These are phyloP conservation scores for Pristionchus exspectatus DNA, from an alignment of 2,888 invertebrate genomes.

Conservation along the genomic window DNA sequence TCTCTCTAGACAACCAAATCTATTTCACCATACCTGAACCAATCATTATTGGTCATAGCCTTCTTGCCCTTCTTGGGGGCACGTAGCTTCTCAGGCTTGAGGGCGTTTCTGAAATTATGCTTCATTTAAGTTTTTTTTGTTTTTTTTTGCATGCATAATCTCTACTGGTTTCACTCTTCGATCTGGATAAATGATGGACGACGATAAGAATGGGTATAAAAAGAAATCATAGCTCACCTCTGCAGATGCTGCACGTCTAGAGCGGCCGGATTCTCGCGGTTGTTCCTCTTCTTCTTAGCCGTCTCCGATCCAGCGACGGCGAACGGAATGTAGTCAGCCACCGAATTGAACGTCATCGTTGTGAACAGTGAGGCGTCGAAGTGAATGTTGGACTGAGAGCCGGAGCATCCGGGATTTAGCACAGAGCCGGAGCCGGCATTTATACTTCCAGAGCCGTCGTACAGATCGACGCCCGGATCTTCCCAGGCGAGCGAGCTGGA, in stretches of 20 bases:
- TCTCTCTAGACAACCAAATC: neutral
- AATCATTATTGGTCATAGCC: neutral
- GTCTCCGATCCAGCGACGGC: neutral
- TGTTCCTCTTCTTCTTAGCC: neutral
- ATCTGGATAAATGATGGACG: too few relatives aligned
- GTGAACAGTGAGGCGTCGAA: neutral
- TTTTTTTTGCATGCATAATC: too few relatives aligned
- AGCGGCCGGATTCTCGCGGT: neutral
- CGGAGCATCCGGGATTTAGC: neutral
- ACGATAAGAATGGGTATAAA: neutral
- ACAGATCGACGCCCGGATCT: neutral
- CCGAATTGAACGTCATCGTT: neutral
- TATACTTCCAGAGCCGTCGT: neutral
- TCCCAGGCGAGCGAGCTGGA: neutral
- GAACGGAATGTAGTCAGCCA: neutral
- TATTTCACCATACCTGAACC: neutral
- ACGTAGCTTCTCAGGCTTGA: neutral
- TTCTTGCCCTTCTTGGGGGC: neutral
- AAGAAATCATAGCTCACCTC: neutral
- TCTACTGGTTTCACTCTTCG: too few relatives aligned
- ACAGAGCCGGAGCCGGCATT: neutral
- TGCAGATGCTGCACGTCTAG: neutral
- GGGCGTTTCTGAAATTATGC: neutral
- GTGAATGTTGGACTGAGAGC: neutral
- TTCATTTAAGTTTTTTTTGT: neutral